Evolutionary conservation across 2,888 invertebrate genomes (phyloP), one percentile per base, ranked within the genome.

Genomic region (Dromius quadrimaculatus): DNA sequence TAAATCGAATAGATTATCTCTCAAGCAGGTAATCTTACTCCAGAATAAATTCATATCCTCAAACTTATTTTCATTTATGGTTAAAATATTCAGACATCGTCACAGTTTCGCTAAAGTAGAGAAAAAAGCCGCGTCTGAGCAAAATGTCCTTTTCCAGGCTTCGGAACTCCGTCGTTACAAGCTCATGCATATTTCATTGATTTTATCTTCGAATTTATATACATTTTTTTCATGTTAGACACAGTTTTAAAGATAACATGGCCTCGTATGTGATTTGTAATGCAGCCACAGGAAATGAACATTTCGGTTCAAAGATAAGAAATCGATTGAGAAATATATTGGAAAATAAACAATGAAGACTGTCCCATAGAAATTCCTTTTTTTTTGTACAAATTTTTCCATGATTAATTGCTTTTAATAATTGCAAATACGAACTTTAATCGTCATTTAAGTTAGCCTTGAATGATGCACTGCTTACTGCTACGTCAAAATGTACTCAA

Each of bases 141-240:
- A 22, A 20, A n/a, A 34, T 34, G 36, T 65, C 50, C 28, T 50
- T 50, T 50, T 19, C 22, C 22, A 13, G 22, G 50, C 13, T 28
- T 64, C 47, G 38, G 8, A 19, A 11, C 22, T 36, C 50, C 11
- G 65, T 50, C 65, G 65, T 47, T 65, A 65, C 23, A 45, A 19
- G 50, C 47, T 65, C 65, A 65, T 65, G 65, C 38, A 65, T 65
- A 47, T 65, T 65, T 65, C 65, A 65, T 65, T 43, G 65, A 34
- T 65, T 65, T 50, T 65, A 36, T 50, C 50, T 50, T 17, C 17
- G 47, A 47, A 50, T 65, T 65, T 65, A 50, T 65, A 54, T 54
- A 28, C 50, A 47, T 15, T 65, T 65, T 47, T 65, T 65, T 32
- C 50, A 34, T 20, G 41, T 62, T 32, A 28, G 32, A 47, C 23